A percentile compares a stretch with the other conserved stretches of the same genome.
Evolutionary conservation across 2,888 invertebrate species (phyloP).

Genomic region (Polydrusus cervinus): DNA sequence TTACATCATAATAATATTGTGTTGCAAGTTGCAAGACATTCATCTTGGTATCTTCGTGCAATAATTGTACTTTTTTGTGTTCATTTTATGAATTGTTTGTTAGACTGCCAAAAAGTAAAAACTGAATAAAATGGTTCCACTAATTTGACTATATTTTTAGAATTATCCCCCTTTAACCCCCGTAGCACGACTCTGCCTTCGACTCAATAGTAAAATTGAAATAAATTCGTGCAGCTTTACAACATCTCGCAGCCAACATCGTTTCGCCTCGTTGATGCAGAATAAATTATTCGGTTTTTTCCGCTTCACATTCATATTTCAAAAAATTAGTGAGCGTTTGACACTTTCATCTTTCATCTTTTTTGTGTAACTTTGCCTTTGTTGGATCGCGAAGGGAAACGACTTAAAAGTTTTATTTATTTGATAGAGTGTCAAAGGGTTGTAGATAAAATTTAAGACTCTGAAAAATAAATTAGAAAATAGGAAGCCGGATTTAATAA

Average conservation of each 20-base stretch:
- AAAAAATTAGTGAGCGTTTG: constrained; percentile 53
- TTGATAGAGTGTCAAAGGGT: not conserved
- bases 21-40: no score
- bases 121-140: no score
- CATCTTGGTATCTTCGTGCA: no score
- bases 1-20: no score
- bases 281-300: constrained; percentile 52
- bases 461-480: no score
- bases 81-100: no score
- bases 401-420: constrained; percentile 20
- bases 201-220: constrained; percentile 41
- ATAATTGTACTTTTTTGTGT: no score
- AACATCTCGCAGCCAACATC: constrained; percentile 40
- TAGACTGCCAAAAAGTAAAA: no score
- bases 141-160: no score
- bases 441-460: not conserved
- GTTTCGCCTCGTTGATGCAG: constrained; percentile 51
- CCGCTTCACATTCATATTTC: constrained; percentile 50
- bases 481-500: no score
- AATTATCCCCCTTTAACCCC: no score
- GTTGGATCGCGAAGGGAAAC: not conserved
- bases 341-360: constrained; percentile 45
- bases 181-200: not conserved
- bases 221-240: constrained; percentile 49
- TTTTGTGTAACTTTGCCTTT: constrained; percentile 17